Base-by-base conservation (phyloP, 2,888 invertebrate species). In the Unio delphinus region DNA sequence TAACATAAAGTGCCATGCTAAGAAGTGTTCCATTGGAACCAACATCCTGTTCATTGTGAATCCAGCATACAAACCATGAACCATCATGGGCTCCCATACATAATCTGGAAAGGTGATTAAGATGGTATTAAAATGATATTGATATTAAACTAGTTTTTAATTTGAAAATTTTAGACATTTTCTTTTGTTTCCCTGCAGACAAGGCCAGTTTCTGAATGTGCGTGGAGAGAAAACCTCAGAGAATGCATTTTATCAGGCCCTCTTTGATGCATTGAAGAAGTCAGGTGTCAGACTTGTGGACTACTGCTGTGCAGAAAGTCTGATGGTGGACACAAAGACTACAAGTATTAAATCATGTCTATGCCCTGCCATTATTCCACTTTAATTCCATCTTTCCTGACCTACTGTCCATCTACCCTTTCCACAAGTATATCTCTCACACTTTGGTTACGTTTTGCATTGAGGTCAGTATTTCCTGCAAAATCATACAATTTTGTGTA, bases 141-240 rank as follows among this genome's bases (percentile, higher is more conserved):
- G 64, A 26, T 64, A 54, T 30, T n/a, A 54, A 18, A 17, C 18
- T 30, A 4, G 20, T 65, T 30, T 28, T 30, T 45, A 4, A 30
- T 55, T 34, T 28, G 61, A 61, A 61, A 61, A 26, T 20, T 15
- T 30, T 62, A 17, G 28, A 62, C 4, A 30, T 62, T 30, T 28
- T 62, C 8, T 20, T 28, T 1, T 62, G 17, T 28, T 18, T 68
- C 65, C 55, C 69, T 72, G 8, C 74, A 86, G 88, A 74, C 84
- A 88, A 70, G 90, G 89, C 8, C 90, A 90, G 78, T 81, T 90
- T 69, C 72, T 90, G 72, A 89, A 89, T 81, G 83, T 89, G 7
- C 78, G 87, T 75, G 89, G 88, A 75, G 90, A 90, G 82, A 90
- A 90, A 79, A 87, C 87, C 7, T 85, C 88, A 0, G 89, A 90